These are phyloP conservation scores for Pangasianodon hypophthalmus DNA, from an alignment of 2,113 vertebrate genomes.

Conservation along the genomic window DNA sequence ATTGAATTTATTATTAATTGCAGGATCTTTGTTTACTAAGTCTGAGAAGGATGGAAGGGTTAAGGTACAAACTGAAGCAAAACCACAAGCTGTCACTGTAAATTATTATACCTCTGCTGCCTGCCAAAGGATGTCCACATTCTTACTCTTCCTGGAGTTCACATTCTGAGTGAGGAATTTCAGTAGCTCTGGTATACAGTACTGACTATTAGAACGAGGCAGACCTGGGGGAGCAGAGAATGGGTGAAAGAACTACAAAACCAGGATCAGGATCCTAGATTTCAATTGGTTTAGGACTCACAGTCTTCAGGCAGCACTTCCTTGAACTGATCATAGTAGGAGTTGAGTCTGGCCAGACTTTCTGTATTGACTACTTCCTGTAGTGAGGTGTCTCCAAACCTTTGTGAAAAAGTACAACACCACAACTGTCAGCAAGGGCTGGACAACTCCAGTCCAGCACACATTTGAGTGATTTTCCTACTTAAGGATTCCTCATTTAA, in stretches of 20 bases:
- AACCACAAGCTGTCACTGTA: neutral
- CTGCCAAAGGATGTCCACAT: constrained; percentile 98
- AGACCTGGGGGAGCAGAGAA: constrained; percentile 76
- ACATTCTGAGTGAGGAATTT: constrained; percentile 89
- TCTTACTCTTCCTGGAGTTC: constrained; percentile 93
- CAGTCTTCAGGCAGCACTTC: constrained; percentile 97
- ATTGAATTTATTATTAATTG: neutral
- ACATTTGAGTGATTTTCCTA: neutral
- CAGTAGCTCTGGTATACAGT: constrained; percentile 89
- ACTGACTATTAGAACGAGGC: constrained; percentile 90
- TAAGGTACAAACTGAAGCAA: neutral
- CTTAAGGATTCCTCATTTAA: neutral
- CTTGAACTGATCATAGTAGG: constrained; percentile 97
- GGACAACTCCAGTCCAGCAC: neutral
- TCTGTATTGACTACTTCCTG: constrained; percentile 96
- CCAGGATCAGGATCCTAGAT: no score
- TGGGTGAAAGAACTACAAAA: neutral
- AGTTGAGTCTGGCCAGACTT: constrained; percentile 88
- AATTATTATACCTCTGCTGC: constrained; percentile 88
- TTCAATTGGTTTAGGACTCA: constrained; percentile 76
- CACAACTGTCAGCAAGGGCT: neutral
- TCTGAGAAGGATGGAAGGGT: no score
- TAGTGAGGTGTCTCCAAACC: constrained; percentile 95
- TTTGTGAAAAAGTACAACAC: constrained; percentile 57
- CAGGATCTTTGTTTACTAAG: neutral